Evolutionary conservation across 1,140 invertebrate genomes (phyloP), one percentile per base, ranked within the genome.

Genomic region (Antheraea mylitta): DNA sequence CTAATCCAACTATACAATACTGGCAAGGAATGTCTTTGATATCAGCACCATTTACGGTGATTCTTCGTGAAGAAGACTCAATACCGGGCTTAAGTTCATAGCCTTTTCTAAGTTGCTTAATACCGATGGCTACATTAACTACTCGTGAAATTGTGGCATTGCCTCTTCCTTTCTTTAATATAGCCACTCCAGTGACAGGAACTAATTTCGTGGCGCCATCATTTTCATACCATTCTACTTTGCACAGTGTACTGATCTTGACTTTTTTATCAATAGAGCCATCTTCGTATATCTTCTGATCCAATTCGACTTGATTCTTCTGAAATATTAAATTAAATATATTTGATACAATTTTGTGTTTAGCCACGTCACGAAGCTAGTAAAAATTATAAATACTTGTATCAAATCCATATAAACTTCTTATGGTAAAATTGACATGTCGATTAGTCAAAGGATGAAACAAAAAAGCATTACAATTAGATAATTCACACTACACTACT

Each of bases 1-100:
- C 93, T 53, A 97, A 91, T 10, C 95, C 95, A 74, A 93, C 94
- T 72, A 96, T 93, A 11, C 93, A 94, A 74, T 96, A 96, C 71
- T 94, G 93, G 42, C 95, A 95, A 11, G 95, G 95, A 73, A 96
- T 92, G 85, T 96, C 95, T 58, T 93, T 92, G 66, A 95, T 94
- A 59, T 93, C 92, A 60, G 81, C 71, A 48, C 95, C 95, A 66
- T 88, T 92, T 0, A 96, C 94, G 4, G 92, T 94, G 60, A 94
- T 93, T 69, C 94, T 92, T 59, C 95, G 88, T 48, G 93, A 93
- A 38, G 92, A 93, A 22, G 93, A 94, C 72, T 94, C 91, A 37
- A 95, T 92, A 38, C 95, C 95, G 16, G 95, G 94, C 70, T 92
- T 93, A 30, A 96, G 90, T 71, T 93, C 94, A 71, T 93, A 95